phyloP scores from a whole-genome alignment of 2,113 vertebrate species.

The Marmota flaviventris region DNA sequence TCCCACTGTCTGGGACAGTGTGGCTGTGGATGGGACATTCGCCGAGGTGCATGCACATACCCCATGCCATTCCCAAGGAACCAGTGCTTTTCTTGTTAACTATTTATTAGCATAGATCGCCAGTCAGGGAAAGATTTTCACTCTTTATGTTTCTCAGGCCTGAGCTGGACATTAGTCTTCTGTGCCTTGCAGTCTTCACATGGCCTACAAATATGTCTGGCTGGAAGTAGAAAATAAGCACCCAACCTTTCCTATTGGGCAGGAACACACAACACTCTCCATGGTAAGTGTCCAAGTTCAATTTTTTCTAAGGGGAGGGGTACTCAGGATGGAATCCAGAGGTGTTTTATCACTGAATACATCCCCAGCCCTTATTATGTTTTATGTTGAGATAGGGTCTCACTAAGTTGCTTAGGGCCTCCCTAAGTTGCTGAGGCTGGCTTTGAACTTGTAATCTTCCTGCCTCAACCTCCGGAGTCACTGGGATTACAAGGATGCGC shows the following conservation, averaged over 20 bases:
- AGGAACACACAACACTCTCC: neutral
- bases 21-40: neutral
- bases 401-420: no score
- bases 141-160: neutral
- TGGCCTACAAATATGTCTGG: neutral
- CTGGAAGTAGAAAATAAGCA: neutral
- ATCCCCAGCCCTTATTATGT: no score
- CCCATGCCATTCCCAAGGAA: neutral
- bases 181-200: rapidly evolving
- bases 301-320: no score
- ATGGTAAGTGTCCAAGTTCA: neutral
- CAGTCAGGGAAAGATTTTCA: neutral
- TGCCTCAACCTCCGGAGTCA: no score
- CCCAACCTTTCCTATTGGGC: neutral
- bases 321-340: no score
- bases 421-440: no score
- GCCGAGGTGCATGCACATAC: neutral
- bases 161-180: neutral
- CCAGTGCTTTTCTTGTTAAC: neutral
- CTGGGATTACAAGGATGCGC: no score
- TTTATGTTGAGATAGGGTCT: no score
- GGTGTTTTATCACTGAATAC: no score
- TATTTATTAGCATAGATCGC: neutral
- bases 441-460: no score
- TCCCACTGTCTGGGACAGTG: no score